Conservation (phyloP, 2,888 invertebrate species). For the Calliphora vomitoria region DNA sequence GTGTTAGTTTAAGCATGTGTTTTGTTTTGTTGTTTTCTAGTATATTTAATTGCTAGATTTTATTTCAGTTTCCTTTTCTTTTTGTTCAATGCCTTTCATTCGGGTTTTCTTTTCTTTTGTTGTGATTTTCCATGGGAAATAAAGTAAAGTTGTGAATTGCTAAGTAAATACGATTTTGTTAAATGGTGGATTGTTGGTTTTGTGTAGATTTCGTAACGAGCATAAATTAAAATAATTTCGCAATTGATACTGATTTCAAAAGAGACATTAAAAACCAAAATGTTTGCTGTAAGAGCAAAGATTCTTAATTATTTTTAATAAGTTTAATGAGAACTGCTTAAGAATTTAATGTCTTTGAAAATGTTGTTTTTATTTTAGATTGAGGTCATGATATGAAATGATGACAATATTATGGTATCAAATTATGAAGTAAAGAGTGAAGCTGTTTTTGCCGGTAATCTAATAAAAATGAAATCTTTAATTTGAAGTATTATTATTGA, state of each 20-base stretch:
- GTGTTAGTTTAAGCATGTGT: background rate
- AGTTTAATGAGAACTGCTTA: background rate
- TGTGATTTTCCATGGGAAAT: slow-evolving; percentile 20
- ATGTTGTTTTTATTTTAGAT: background rate
- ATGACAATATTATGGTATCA: too few relatives aligned
- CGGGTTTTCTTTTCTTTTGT: background rate
- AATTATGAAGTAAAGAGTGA: too few relatives aligned
- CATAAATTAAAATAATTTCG: slow-evolving; percentile 49
- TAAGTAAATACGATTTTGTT: background rate
- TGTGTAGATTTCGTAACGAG: slow-evolving; percentile 10
- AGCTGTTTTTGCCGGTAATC: too few relatives aligned
- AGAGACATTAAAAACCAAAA: background rate
- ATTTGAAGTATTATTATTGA: too few relatives aligned
- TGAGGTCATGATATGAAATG: background rate
- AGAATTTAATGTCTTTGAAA: background rate
- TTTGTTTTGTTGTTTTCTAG: background rate
- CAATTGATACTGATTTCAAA: slow-evolving; percentile 18
- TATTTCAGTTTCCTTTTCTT: slow-evolving; percentile 1
- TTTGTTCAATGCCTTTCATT: slow-evolving; percentile 12
- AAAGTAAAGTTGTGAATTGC: slow-evolving; percentile 13
- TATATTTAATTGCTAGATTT: slow-evolving; percentile 40
- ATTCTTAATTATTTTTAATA: background rate
- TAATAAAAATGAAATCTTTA: too few relatives aligned
- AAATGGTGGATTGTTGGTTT: background rate
- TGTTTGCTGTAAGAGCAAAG: background rate